These are phyloP conservation scores for Hypocryptadius cinnamomeus DNA, from an alignment of 2,113 vertebrate species.

Conservation along the genomic window DNA sequence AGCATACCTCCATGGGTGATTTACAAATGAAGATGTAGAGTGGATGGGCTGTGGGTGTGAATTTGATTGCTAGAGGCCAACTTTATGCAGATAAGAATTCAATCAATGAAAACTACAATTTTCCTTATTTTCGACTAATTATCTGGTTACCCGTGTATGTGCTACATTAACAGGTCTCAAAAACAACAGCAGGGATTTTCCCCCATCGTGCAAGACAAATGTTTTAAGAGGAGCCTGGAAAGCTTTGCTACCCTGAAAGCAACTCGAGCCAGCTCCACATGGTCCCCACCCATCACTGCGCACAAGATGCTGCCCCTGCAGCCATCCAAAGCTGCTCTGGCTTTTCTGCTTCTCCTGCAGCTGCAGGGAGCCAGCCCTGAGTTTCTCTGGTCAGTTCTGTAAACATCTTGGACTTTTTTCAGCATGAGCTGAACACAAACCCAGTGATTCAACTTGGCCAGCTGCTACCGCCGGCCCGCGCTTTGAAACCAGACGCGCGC, in stretches of 20 bases:
- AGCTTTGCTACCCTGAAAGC: neutral
- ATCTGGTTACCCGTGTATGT: neutral
- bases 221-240: neutral
- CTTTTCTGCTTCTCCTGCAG: neutral
- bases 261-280: neutral
- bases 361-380: neutral
- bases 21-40: neutral
- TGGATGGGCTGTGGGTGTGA: no score
- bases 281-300: neutral
- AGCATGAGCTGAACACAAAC: neutral
- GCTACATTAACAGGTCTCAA: neutral
- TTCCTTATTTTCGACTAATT: neutral
- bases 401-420: conserved; percentile 35
- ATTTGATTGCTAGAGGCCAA: neutral
- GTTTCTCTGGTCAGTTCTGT: neutral
- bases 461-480: neutral
- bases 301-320: neutral
- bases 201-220: neutral
- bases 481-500: neutral
- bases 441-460: conserved; percentile 14
- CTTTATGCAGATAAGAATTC: neutral
- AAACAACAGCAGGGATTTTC: neutral
- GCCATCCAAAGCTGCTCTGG: neutral
- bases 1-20: neutral
- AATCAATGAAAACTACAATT: neutral